Evolutionary conservation across 2,797 vertebrate genomes (phyloP), one percentile per base, ranked within the genome.

Genomic region (Syndactyla subalaris): DNA sequence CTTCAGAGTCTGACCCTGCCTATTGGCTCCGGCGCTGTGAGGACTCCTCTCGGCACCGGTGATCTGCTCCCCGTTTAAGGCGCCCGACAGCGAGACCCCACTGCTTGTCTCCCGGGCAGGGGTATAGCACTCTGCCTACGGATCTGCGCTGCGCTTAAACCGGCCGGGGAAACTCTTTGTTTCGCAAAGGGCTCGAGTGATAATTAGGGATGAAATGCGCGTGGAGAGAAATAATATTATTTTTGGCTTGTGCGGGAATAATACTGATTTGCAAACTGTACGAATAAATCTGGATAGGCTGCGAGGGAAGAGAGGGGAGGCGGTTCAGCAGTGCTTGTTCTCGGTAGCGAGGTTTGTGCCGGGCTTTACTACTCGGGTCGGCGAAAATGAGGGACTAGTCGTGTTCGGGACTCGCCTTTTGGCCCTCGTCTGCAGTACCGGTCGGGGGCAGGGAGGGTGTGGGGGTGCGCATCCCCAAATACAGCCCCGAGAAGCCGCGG

Each of bases 121-220:
- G n/a, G 19, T 43, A 36, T 65, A 81, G 15, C 18, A 4, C 34
- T 77, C 51, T 24, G 54, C 45, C 38, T 57, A 2, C 5, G 75
- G 41, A 43, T 68, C 68, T 45, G 70, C 49, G 5, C 54, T 21
- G 66, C 39, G 17, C 67, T 55, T 48, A 29, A 75, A 84, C 20
- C 6, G 51, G 32, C 52, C 51, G 32, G 52, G 52, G 26, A 88
- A 93, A 87, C 9, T n/a, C 78, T 91, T 89, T 67, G 75, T 92
- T 91, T 91, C 81, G 55, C 95, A 87, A 77, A 95, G 94, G 91
- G 74, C 68, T 63, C 45, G 36, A 92, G 89, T 49, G 91, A 96
- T 93, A 96, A 96, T 93, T 96, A 76, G 72, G 91, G 89, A 92
- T 93, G 78, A 96, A 96, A 96, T 88, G 89, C 45, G 41, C 72